A percentile compares a stretch with the other conserved stretches of the same genome.
Conservation (phyloP, 1,140 invertebrate genomes). For the Drosophila equinoxialis region DNA sequence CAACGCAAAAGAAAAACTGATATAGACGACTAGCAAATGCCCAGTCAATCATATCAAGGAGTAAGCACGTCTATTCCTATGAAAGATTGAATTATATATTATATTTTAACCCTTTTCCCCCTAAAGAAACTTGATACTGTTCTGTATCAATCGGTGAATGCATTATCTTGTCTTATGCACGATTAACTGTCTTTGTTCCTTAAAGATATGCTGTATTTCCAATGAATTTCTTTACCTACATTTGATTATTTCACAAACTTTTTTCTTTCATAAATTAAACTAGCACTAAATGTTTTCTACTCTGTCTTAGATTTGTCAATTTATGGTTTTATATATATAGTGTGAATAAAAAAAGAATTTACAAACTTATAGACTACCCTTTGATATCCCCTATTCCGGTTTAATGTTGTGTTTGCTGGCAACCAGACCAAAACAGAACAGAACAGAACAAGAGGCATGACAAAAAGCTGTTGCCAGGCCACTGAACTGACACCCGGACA, state of each 20-base stretch:
- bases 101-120: too few relatives aligned
- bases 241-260: not conserved
- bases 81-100: too few relatives aligned
- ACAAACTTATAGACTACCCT: not conserved
- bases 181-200: too few relatives aligned
- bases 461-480: conserved; percentile 37
- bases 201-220: too few relatives aligned
- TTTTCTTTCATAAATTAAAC: not conserved
- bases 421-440: conserved; percentile 2
- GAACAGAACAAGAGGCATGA: not conserved
- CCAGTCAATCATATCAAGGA: too few relatives aligned
- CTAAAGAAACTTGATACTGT: too few relatives aligned
- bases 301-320: not conserved
- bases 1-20: too few relatives aligned
- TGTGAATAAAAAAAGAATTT: not conserved
- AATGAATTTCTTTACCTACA: too few relatives aligned
- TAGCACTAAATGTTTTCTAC: not conserved
- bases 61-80: too few relatives aligned
- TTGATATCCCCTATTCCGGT: conserved; percentile 6
- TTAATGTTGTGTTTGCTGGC: not conserved
- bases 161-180: too few relatives aligned
- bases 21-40: too few relatives aligned
- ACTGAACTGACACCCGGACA: conserved; percentile 29
- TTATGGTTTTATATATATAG: not conserved
- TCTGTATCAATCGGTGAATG: too few relatives aligned